A percentile compares a stretch with the other conserved stretches of the same genome.
phyloP scores from a whole-genome alignment of 2,113 vertebrate genomes.

The Cervus canadensis region DNA sequence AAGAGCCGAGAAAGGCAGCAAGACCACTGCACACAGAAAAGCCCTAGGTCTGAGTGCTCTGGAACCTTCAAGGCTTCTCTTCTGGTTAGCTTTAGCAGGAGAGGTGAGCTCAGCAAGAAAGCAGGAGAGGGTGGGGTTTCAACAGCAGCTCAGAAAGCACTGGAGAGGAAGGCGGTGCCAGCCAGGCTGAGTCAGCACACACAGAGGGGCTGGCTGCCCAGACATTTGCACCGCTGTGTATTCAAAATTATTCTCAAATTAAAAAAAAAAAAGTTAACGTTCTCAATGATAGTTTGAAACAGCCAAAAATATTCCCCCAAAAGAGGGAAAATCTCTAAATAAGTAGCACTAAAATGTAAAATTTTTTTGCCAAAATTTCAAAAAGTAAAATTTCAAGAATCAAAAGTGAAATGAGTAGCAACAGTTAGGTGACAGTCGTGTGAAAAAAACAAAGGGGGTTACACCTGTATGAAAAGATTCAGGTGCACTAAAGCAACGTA shows the following conservation, averaged over 20 bases:
- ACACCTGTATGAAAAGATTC: neutral
- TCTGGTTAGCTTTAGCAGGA: neutral
- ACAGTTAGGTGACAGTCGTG: neutral
- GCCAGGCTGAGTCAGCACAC: neutral
- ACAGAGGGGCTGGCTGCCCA: neutral
- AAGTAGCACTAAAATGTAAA: neutral
- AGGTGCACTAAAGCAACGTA: neutral
- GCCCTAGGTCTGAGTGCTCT: neutral
- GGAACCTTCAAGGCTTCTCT: neutral
- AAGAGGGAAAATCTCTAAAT: neutral
- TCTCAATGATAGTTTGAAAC: neutral
- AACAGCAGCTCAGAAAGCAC: neutral
- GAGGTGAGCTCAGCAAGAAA: neutral
- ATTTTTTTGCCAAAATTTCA: neutral
- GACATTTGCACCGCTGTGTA: neutral
- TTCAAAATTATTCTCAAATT: neutral
- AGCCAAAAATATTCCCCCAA: neutral
- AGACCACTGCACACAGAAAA: neutral
- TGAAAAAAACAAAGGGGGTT: neutral
- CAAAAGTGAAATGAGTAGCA: neutral
- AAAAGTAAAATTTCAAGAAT: neutral
- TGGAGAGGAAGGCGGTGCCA: neutral
- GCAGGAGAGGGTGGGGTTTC: neutral
- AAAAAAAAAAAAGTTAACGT: neutral
- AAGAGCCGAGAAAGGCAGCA: neutral